Evolutionary conservation across 1,140 invertebrate species (phyloP).

Genomic region (Nylanderia fulva): DNA sequence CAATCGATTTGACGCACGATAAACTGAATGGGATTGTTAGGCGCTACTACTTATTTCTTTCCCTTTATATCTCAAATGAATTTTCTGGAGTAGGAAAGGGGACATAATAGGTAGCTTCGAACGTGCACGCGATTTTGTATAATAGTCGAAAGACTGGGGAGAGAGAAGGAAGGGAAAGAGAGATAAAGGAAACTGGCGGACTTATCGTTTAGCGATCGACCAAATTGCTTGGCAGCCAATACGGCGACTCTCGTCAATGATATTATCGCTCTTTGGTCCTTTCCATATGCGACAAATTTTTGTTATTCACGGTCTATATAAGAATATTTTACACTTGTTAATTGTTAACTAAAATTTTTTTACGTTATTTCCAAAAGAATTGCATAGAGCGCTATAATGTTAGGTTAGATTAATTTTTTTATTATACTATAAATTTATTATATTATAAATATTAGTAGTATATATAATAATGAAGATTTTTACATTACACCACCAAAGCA

Average conservation of each 20-base stretch:
- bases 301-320: not conserved
- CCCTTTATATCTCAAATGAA: conserved; percentile 59
- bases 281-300: not conserved
- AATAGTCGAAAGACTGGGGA: conserved; percentile 82
- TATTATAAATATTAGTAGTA: too few relatives aligned
- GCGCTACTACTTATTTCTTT: conserved; percentile 5
- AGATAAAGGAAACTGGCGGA: not conserved
- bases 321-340: not conserved
- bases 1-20: conserved; percentile 28
- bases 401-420: too few relatives aligned
- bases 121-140: conserved; percentile 74
- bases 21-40: conserved; percentile 30
- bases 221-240: conserved; percentile 82
- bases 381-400: not conserved
- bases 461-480: too few relatives aligned
- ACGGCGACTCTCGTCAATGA: conserved; percentile 83
- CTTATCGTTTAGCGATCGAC: conserved; percentile 57
- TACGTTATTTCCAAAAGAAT: not conserved
- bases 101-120: not conserved
- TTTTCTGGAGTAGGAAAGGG: conserved; percentile 6
- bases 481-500: too few relatives aligned
- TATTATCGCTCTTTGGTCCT: conserved; percentile 80
- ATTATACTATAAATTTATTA: too few relatives aligned
- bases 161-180: conserved; percentile 45
- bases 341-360: not conserved